Evolutionary conservation across 2,888 invertebrate genomes (phyloP).

Genomic region (Drosophila anomelani): DNA sequence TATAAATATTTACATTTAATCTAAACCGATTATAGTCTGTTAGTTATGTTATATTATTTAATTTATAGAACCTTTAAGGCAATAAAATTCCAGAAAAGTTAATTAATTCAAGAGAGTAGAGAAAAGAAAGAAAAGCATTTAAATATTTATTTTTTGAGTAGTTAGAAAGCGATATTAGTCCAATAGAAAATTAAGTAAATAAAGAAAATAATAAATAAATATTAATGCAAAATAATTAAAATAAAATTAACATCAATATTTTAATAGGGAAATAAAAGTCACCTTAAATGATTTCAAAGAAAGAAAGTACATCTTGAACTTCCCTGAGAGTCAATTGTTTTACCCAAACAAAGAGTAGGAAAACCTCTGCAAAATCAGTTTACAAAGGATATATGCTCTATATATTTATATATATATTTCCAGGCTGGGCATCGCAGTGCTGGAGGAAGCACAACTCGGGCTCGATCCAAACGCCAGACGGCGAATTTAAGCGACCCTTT

Average conservation of each 20-base stretch:
- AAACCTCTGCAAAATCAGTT: neutral
- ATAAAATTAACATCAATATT: no score
- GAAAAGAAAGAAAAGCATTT: neutral
- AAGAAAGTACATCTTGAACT: neutral
- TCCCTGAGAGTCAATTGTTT: neutral
- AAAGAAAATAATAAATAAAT: neutral
- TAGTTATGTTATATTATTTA: neutral
- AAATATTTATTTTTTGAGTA: neutral
- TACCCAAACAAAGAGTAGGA: neutral
- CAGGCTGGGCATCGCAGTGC: slow-evolving; percentile 83
- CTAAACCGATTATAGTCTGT: neutral
- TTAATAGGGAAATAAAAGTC: no score
- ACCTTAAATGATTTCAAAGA: no score
- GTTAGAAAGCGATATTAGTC: neutral
- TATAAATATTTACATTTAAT: neutral
- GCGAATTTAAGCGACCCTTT: slow-evolving; percentile 83
- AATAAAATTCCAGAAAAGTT: neutral
- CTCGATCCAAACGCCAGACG: slow-evolving; percentile 83
- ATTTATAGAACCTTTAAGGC: neutral
- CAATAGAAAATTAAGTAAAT: no score
- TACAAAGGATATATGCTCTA: neutral
- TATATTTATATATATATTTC: neutral
- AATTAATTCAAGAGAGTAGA: no score
- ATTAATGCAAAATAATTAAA: neutral
- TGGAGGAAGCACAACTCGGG: slow-evolving; percentile 84